Evolutionary conservation across 2,888 invertebrate species (phyloP), one percentile per base, ranked within the genome.

Genomic region (Phaonia tiefii): DNA sequence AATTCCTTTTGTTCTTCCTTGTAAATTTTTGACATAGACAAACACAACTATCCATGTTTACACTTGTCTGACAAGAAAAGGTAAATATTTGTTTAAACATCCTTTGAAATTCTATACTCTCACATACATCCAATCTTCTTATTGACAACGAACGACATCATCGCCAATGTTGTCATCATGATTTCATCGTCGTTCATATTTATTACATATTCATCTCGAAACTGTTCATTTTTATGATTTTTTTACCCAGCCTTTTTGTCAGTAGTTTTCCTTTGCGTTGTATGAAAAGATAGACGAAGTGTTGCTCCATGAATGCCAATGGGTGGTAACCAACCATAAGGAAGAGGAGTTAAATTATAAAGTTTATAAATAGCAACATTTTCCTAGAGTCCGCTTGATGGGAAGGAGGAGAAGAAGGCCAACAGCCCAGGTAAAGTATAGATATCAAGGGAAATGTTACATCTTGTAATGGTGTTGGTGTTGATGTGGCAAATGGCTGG

Each of bases 61-160:
- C 31, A 31, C 31, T 31, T 31, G 31, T 31, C 31, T 5, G 22
- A 58, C 26, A 51, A 72, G 54, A 22, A 60, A n/a, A 66, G 58
- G 74, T 81, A 78, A 81, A 81, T 78, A 81, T 81, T 78, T 77
- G 56, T 71, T 75, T 70, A 46, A 56, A 60, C 69, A 75, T 56
- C 75, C 78, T 75, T 80, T 54, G 46, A 81, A 81, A 81, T 54
- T 51, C 63, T 66, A 75, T 75, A 75, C 31, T 31, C 3, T 51
- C 60, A 51, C 46, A 42, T 17, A 63, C 46, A 72, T n/a, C 13
- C 49, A 63, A 8, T 37, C 17, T n/a, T 39, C 31, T 46, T 37
- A 49, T 15, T 39, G 42, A 63, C 63, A 37, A 17, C 63, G 42
- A 25, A 20, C 13, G 22, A 54, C 37, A 13, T 58, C 58, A 20